These are phyloP conservation scores for Pseudomugil tenellus DNA, from an alignment of 2,797 vertebrate genomes.

Conservation along the genomic window DNA sequence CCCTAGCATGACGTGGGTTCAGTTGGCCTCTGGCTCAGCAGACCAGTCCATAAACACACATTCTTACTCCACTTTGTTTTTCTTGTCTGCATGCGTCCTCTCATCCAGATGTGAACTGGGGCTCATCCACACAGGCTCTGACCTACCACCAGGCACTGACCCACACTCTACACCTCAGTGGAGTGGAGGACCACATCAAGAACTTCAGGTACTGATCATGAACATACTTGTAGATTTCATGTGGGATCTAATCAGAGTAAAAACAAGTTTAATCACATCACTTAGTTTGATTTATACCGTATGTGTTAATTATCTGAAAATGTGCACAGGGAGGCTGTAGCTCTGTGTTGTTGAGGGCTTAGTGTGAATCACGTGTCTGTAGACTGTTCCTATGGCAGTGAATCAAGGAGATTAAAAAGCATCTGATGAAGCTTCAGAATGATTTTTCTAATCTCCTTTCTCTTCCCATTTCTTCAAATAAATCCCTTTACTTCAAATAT, in stretches of 20 bases:
- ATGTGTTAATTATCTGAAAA: too few species aligned
- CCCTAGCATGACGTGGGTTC: constrained; percentile 54
- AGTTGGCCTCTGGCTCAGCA: constrained; percentile 36
- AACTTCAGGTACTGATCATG: constrained; percentile 90
- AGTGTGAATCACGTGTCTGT: too few species aligned
- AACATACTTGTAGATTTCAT: background rate
- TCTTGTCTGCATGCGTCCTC: constrained; percentile 54
- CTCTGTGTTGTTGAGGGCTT: too few species aligned
- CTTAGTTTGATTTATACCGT: too few species aligned
- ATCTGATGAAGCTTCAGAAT: too few species aligned
- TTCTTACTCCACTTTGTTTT: constrained; percentile 44
- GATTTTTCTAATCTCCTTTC: too few species aligned
- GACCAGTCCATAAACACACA: constrained; percentile 52
- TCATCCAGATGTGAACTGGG: constrained; percentile 97
- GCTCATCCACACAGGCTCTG: constrained; percentile 97
- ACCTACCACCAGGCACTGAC: constrained; percentile 95
- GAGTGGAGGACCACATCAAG: constrained; percentile 97
- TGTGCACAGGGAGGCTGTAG: background rate
- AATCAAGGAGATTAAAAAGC: too few species aligned
- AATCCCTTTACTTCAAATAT: too few species aligned
- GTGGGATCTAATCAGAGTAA: too few species aligned
- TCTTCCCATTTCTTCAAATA: too few species aligned
- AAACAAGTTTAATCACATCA: too few species aligned
- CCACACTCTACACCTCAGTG: constrained; percentile 93
- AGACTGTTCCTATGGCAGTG: too few species aligned